Base-by-base conservation (phyloP, 1,140 invertebrate species). In the Drosophila chauvacae region DNA sequence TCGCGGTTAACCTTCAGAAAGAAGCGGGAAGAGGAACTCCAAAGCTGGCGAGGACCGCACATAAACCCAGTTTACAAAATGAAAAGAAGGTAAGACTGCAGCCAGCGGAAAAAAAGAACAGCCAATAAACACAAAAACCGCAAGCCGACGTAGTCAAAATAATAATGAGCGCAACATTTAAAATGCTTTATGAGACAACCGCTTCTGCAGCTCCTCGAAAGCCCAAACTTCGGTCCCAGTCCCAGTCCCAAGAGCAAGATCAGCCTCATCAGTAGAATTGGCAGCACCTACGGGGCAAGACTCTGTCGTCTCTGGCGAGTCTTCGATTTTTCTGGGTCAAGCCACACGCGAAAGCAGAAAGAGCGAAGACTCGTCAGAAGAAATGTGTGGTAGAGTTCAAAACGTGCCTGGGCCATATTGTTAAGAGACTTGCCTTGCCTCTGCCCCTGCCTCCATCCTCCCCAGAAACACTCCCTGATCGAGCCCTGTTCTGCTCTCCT, bases 131-230 rank as follows among this genome's bases (percentile, higher is more conserved):
- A 81, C 62, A 71, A 88, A 78, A 88, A 85, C 84, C 85, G 85
- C 85, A 90, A 78, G 51, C 28, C 80, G 62, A 80, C 80, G 77
- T 57, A 87, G 84, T 80, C 85, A 84, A 87, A 88, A 88, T 88
- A 84, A 85, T 88, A 88, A 88, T 90, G 77, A 88, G 84, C 47
- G 35, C 81, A 80, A 90, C 81, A 85, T 85, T 90, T 85, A 85
- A 84, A 90, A 85, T 78, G 69, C 47, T 84, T 88, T 84, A 87
- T 87, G 84, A 71, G 81, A 62, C 66, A 70, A 61, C 11, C 69
- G 57, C 66, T 75, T 77, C 65, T 45, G 75, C 59, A 81, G 51
- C 63, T 58, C 62, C 41, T 45, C 23, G 45, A 42, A 76, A 37
- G 61, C 45, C 23, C 33, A 39, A 57, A 50, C 65, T 61, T 69